phyloP scores from a whole-genome alignment of 2,888 invertebrate genomes.

The Lasioglossum leucozonium region DNA sequence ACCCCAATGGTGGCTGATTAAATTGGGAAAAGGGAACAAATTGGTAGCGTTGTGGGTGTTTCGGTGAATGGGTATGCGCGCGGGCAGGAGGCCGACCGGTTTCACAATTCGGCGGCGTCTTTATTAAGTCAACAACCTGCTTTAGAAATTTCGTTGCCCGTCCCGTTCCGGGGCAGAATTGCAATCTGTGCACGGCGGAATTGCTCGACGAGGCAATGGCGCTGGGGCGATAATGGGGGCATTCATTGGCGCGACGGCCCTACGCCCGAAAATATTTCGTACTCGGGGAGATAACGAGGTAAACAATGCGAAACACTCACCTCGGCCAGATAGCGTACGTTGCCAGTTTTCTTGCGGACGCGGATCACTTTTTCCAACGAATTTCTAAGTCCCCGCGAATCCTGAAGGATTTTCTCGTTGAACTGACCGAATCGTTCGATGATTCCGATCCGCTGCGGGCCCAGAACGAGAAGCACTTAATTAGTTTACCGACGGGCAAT shows the following conservation, averaged over 20 bases:
- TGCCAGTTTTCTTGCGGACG: not conserved
- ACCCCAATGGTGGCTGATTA: not conserved
- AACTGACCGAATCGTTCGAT: not conserved
- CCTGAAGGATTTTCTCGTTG: not conserved
- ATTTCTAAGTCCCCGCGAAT: too few relatives aligned
- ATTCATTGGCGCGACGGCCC: constrained; percentile 31
- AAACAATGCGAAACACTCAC: constrained; percentile 27
- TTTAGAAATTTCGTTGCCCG: constrained; percentile 44
- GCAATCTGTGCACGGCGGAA: constrained; percentile 6
- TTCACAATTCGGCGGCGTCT: constrained; percentile 36
- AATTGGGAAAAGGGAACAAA: constrained; percentile 23
- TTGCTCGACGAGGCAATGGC: not conserved
- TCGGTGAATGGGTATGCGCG: constrained; percentile 31
- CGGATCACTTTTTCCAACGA: not conserved
- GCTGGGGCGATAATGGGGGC: not conserved
- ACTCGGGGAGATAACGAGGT: constrained; percentile 8
- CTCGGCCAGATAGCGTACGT: not conserved
- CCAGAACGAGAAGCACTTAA: not conserved
- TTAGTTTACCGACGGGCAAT: too few relatives aligned
- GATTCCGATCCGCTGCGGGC: not conserved
- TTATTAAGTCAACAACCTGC: constrained; percentile 54
- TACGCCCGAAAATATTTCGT: not conserved
- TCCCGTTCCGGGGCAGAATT: constrained; percentile 28
- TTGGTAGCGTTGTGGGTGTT: constrained; percentile 35
- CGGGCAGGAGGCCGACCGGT: constrained; percentile 1